These are phyloP conservation scores for Nansenia antarctica DNA, from an alignment of 2,113 vertebrate genomes.

Conservation along the genomic window DNA sequence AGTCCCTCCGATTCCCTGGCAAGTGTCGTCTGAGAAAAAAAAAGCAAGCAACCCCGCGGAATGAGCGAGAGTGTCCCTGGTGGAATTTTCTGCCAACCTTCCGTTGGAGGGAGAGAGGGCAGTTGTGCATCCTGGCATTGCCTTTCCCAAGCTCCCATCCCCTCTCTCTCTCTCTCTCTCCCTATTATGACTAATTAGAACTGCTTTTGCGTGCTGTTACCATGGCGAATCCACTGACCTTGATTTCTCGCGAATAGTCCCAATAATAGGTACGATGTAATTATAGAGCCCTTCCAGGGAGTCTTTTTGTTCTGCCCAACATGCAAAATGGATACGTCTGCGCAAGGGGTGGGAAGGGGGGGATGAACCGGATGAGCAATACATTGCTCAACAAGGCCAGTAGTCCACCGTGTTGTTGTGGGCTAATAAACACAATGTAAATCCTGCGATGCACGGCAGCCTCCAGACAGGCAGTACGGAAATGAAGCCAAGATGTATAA, in stretches of 20 bases:
- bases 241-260: slow-evolving; percentile 18
- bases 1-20: slow-evolving; percentile 19
- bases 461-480: slow-evolving; percentile 45
- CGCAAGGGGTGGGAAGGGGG: slow-evolving; percentile 8
- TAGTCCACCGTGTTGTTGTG: slow-evolving; percentile 60
- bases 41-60: background rate
- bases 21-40: slow-evolving; percentile 33
- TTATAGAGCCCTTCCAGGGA: slow-evolving; percentile 31
- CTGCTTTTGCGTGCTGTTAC: slow-evolving; percentile 23
- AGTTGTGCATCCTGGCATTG: background rate
- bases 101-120: slow-evolving; percentile 1
- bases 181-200: slow-evolving; percentile 29
- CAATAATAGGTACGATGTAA: slow-evolving; percentile 26
- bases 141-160: background rate
- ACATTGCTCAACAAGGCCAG: slow-evolving; percentile 47
- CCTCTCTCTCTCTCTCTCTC: background rate
- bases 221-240: slow-evolving; percentile 39
- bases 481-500: slow-evolving; percentile 47
- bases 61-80: background rate
- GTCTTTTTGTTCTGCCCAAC: slow-evolving; percentile 27
- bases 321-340: slow-evolving; percentile 33
- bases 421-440: slow-evolving; percentile 67
- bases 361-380: too few species aligned
- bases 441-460: slow-evolving; percentile 51
- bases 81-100: background rate